Base-by-base conservation (phyloP, 2,113 vertebrate genomes). In the Chrysochloris asiatica region DNA sequence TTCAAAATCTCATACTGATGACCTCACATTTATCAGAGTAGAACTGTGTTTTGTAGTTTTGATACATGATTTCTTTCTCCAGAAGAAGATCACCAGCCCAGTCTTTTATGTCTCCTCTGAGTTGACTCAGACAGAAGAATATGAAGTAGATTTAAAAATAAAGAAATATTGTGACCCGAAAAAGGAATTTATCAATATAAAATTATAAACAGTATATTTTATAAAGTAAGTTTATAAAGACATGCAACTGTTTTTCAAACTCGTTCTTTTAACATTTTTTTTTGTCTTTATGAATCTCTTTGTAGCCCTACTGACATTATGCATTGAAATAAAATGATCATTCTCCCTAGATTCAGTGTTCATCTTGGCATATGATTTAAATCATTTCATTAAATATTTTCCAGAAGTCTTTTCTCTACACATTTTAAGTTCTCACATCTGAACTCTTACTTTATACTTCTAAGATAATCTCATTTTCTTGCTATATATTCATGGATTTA, bases 321-420 rank as follows among this genome's bases (percentile, higher is more conserved):
- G 4, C 9, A 59, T 77, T 86, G 76, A 77, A 89, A 33, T 86
- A 76, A 90, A 48, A 90, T 36, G 47, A 50, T 82, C 41, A 82
- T 59, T 76, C 38, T 65, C 16, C 28, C 0, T 63, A 85, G 50
- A 47, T 2, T 67, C 21, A 56, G 13, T 80, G 50, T 73, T 85
- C 38, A 63, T 72, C n/a, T 52, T 61, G 13, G 8, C 3, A 73
- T 54, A 36, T 52, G 45, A 22, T 41, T 41, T 75, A 13, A 71
- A 85, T 30, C 22, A 52, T 36, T 28, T 76, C 61, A 22, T 59
- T 75, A 47, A 56, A 56, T 47, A 86, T 48, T 76, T 77, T 67
- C 2, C 19, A 67, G 47, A 67, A 56, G 4, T 8, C 12, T 2
- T 50, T 56, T 86, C 47, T 47, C 33, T 65, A 73, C 24, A 21